Conservation (phyloP, 2,797 vertebrate genomes). For the Tangara arthus region DNA sequence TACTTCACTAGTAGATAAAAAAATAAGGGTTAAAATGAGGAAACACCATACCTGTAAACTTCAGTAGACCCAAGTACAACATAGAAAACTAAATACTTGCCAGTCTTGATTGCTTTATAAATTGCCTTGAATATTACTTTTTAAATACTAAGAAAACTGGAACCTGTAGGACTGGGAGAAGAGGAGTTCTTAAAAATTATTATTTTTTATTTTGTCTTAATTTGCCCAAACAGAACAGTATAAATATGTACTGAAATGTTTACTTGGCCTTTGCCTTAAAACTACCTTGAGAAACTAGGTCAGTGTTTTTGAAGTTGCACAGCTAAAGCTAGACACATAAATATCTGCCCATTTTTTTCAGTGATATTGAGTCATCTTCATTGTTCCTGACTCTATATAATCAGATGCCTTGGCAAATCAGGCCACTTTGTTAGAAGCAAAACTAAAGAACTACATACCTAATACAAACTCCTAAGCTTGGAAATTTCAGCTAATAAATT, state of each 20-base stretch:
- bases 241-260: background rate
- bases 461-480: background rate
- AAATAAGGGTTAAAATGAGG: conserved; percentile 7
- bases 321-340: background rate
- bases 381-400: background rate
- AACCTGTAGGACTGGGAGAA: background rate
- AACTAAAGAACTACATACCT: background rate
- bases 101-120: background rate
- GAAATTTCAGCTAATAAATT: background rate
- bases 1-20: conserved; percentile 5
- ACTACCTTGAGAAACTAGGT: background rate
- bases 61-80: background rate
- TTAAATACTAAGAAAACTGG: background rate
- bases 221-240: background rate
- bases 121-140: background rate
- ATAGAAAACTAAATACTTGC: background rate
- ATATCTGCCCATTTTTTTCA: background rate
- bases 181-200: background rate
- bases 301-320: background rate
- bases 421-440: background rate
- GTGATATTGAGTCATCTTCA: background rate
- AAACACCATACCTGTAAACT: background rate
- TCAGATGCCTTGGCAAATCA: background rate
- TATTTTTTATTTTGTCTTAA: background rate
- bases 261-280: background rate